Conservation (phyloP, 2,113 vertebrate species). For the Tor tambroides region DNA sequence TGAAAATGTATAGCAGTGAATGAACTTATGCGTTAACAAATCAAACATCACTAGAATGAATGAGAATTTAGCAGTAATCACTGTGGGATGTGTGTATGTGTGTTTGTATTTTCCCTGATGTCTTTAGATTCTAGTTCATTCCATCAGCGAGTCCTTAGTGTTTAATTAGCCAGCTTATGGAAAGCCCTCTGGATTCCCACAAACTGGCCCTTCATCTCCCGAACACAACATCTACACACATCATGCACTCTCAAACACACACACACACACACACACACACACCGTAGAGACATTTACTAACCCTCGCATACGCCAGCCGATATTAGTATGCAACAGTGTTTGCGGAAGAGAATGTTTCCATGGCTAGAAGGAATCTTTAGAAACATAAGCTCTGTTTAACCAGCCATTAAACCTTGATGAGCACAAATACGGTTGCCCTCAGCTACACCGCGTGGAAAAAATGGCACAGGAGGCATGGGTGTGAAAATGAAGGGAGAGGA, state of each 20-base stretch:
- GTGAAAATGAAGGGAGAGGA: constrained; percentile 13
- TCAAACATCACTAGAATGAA: constrained; percentile 8
- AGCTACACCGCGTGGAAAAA: background rate
- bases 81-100: constrained; percentile 9
- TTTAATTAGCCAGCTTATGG: constrained; percentile 62
- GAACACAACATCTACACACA: background rate
- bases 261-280: constrained; percentile 36
- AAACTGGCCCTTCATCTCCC: constrained; percentile 16
- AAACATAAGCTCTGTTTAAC: constrained; percentile 58
- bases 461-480: background rate
- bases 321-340: constrained; percentile 32
- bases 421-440: constrained; percentile 42
- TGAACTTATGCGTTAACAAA: background rate
- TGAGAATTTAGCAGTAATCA: background rate
- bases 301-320: background rate
- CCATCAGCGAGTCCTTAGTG: constrained; percentile 47
- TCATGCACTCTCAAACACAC: constrained; percentile 22
- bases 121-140: constrained; percentile 24
- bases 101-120: constrained; percentile 30
- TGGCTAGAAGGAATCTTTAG: constrained; percentile 54
- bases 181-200: constrained; percentile 40
- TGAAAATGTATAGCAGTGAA: background rate
- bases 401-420: constrained; percentile 56
- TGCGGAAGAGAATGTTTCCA: constrained; percentile 31
- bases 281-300: constrained; percentile 35